These are phyloP conservation scores for Spea hammondii DNA, from an alignment of 2,797 vertebrate species.

Conservation along the genomic window DNA sequence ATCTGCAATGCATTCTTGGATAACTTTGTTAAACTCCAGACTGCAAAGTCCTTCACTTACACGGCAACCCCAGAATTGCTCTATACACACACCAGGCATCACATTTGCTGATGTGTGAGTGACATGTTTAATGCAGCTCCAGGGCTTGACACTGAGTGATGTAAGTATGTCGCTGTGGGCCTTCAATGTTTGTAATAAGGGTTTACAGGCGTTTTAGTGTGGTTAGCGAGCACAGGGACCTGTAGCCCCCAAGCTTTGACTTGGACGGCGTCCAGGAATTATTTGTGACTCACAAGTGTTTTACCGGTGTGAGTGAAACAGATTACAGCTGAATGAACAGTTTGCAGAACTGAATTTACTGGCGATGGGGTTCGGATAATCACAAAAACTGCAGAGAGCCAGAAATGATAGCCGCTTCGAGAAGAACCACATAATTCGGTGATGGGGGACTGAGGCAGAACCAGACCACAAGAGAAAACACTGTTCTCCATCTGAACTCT, in stretches of 20 bases:
- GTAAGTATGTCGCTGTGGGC: constrained; percentile 15
- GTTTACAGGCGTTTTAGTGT: constrained; percentile 35
- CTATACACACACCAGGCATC: neutral
- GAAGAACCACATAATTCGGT: too few relatives aligned
- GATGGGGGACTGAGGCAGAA: too few relatives aligned
- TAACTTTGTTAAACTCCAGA: neutral
- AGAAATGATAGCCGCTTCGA: neutral
- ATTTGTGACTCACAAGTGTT: constrained; percentile 17
- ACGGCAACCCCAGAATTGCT: neutral
- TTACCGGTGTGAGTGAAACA: constrained; percentile 12
- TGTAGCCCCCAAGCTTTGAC: constrained; percentile 21
- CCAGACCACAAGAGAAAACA: too few relatives aligned
- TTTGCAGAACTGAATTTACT: neutral
- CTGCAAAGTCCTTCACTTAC: neutral
- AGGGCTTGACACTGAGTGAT: constrained; percentile 20
- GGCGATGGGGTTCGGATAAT: neutral
- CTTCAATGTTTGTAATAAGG: constrained; percentile 16
- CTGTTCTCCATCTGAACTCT: too few relatives aligned
- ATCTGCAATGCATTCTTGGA: neutral
- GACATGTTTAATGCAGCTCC: constrained; percentile 16
- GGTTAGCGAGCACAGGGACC: constrained; percentile 22
- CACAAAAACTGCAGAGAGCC: neutral
- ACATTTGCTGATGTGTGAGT: constrained; percentile 10
- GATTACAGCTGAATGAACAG: constrained; percentile 2
- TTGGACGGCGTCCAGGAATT: constrained; percentile 27